Evolutionary conservation across 2,888 invertebrate genomes (phyloP).

Genomic region (Boloria selene): DNA sequence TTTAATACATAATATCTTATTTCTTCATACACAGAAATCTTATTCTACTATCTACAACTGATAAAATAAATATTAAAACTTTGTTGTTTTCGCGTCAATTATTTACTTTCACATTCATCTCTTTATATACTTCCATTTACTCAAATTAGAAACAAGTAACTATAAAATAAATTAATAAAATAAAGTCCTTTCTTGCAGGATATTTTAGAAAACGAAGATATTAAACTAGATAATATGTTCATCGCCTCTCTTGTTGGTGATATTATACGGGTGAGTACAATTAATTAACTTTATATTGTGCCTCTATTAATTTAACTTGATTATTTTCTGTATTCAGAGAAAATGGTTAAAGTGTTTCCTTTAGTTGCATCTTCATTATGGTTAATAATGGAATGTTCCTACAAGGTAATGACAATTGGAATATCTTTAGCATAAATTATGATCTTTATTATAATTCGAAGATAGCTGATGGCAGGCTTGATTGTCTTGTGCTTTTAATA

Average conservation of each 20-base stretch:
- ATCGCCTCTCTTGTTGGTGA: slow-evolving; percentile 97
- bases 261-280: slow-evolving; percentile 91
- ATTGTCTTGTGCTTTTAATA: slow-evolving; percentile 25
- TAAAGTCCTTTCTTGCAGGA: slow-evolving; percentile 81
- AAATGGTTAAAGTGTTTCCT: neutral
- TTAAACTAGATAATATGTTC: slow-evolving; percentile 98
- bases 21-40: no score
- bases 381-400: neutral
- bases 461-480: slow-evolving; percentile 23
- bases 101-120: neutral
- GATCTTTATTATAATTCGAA: slow-evolving; percentile 23
- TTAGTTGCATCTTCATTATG: slow-evolving; percentile 10
- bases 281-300: neutral
- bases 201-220: slow-evolving; percentile 96
- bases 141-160: no score
- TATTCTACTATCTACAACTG: no score
- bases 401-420: slow-evolving; percentile 16
- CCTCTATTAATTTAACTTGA: no score
- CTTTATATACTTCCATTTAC: no score
- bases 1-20: no score
- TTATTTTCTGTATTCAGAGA: neutral
- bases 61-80: no score
- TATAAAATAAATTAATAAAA: no score
- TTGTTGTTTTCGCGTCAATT: neutral
- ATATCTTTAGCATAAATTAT: slow-evolving; percentile 31